Evolutionary conservation across 53 echinoderm and acorn worm genomes (phyloP), one percentile per base, ranked within the genome.

Genomic region (Glandiceps talaboti): DNA sequence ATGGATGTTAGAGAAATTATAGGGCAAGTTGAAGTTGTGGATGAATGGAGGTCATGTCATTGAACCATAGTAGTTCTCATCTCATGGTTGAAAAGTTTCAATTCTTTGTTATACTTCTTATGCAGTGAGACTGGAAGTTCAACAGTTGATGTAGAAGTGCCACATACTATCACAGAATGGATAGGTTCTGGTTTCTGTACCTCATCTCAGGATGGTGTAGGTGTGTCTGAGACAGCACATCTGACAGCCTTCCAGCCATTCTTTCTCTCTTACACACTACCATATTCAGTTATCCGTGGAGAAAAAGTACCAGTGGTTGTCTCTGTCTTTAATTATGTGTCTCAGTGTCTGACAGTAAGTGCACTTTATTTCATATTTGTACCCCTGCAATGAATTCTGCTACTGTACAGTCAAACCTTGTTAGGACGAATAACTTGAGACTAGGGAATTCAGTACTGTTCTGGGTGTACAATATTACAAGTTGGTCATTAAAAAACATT

Each of bases 121-220:
- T n/a, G n/a, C n/a, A 31, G 81, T 31, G 86, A 86, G 31, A 81
- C 86, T 1, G 88, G 84, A 25, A 85, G 90, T 82, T 77, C 83
- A 0, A 76, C 76, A 27, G 73, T 88, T 14, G 75, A 74, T 0
- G 84, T 94, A 33, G 86, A 85, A 72, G 99, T 99, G 20, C 99
- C 99, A 33, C 93, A 99, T 82, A 91, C 99, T 25, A 89, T 99
- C 33, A 99, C 99, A 0, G 94, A 99, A 77, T 99, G 99, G 99
- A 86, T 99, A 27, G 99, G 93, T 1, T 88, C 87, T 82, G 90
- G 99, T 1, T 93, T 94, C 85, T 99, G 99, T 73, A 85, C 84
- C 64, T 99, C 99, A n/a, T 14, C 85, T 1, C 30, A 27, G 27
- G 84, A 64, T 75, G 91, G 91, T 25, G 83, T 90, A n/a, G 94